These are phyloP conservation scores for Apodemus speciosus DNA, from an alignment of 2,113 vertebrate genomes.

Conservation along the genomic window DNA sequence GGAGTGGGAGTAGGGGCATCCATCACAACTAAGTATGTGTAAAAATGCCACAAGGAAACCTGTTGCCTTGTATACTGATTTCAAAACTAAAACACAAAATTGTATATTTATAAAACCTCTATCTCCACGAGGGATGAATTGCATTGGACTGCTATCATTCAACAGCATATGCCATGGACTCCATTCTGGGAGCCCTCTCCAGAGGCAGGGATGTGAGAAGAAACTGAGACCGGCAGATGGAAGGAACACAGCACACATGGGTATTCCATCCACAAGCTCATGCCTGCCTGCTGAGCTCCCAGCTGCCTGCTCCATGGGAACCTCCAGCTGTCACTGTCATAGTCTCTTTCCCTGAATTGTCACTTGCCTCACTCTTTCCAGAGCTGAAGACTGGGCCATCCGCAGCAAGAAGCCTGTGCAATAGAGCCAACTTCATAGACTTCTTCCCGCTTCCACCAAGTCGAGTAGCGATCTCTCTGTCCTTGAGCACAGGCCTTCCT, in stretches of 20 bases:
- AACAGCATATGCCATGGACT: background rate
- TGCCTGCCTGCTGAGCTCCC: background rate
- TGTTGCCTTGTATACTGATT: background rate
- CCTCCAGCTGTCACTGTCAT: background rate
- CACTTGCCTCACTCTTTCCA: background rate
- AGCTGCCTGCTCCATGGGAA: background rate
- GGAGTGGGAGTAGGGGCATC: background rate
- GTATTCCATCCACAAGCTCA: background rate
- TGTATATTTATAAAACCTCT: background rate
- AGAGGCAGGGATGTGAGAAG: background rate
- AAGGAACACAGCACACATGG: too few species aligned
- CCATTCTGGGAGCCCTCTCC: background rate
- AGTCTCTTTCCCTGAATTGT: background rate
- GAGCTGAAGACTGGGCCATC: background rate
- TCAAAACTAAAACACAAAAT: background rate
- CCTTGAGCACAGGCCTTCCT: background rate
- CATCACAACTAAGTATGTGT: background rate
- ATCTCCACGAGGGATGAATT: background rate
- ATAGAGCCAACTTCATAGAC: rapidly evolving
- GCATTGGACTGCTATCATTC: background rate
- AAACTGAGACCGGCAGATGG: background rate
- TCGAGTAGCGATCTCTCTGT: background rate
- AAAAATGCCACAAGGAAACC: background rate
- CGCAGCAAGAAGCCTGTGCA: background rate
- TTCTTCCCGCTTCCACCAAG: background rate